Evolutionary conservation across 2,113 vertebrate genomes (phyloP), one percentile per base, ranked within the genome.

Genomic region (Scortum barcoo): DNA sequence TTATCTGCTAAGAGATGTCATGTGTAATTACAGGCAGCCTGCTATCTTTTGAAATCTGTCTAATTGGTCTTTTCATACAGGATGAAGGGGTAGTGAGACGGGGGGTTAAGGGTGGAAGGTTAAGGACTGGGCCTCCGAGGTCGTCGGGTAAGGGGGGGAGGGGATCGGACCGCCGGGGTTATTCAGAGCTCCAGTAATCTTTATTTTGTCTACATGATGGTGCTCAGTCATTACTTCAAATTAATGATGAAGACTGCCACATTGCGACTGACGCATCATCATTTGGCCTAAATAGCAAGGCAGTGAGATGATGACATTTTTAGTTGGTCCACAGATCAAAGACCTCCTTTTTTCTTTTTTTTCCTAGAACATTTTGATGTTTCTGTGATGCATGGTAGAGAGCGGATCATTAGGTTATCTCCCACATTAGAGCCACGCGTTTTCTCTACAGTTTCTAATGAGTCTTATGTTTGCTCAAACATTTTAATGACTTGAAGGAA

Each of bases 11-110:
- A 85, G 86, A 86, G 86, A 93, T 87, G 93, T 93, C 91, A 85
- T 89, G 85, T 92, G 92, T 91, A 92, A 94, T 95, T 94, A 94
- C 77, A 80, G 89, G 88, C 81, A 72, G 84, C 65, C 90, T 91
- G 91, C 87, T 87, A 81, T 95, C 93, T 90, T 94, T 90, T 94
- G 93, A 95, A 95, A 95, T 94, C 90, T 92, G 94, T 93, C 94
- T 95, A 95, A 95, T 95, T 95, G 93, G 90, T 91, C 74, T 89
- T 93, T 93, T 93, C 90, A 88, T 92, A 94, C 86, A 76, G 93
- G 90, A 92, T 91, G 92, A 90, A 63, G 85, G 87, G 83, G 86
- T 75, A 75, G 82, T 78, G 85, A 86, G 85, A 89, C 1, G 40
- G 78, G 78, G 81, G 81, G 86, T 84, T 86, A 88, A 53, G 72